Conservation (phyloP, 2,888 invertebrate genomes). For the Monoplex corrugatus region DNA sequence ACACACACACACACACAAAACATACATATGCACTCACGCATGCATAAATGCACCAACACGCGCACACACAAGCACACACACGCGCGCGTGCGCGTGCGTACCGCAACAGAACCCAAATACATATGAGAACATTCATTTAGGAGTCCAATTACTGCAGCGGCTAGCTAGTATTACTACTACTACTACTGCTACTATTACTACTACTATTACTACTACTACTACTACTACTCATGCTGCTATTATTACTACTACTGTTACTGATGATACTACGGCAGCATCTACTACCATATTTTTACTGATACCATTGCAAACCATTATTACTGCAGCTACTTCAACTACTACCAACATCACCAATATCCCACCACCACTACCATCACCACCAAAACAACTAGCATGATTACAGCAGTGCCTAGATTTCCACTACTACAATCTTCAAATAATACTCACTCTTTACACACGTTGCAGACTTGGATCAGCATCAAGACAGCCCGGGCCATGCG, state of each 20-base stretch:
- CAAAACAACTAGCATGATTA: neutral
- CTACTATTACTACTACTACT: neutral
- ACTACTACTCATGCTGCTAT: neutral
- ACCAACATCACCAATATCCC: neutral
- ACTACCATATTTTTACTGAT: neutral
- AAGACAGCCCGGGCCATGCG: conserved; percentile 73
- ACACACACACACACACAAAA: too few species aligned
- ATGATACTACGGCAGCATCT: neutral
- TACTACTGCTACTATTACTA: neutral
- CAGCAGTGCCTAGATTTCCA: too few species aligned
- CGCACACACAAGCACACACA: too few species aligned
- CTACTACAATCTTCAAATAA: neutral
- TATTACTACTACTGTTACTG: neutral
- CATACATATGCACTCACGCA: neutral
- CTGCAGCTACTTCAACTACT: neutral
- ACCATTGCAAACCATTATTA: neutral
- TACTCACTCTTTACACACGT: conserved; percentile 72
- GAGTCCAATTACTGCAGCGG: neutral
- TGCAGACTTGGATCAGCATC: conserved; percentile 74
- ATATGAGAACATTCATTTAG: neutral
- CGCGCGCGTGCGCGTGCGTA: too few species aligned
- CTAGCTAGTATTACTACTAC: neutral
- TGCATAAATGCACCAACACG: neutral
- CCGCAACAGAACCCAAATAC: too few species aligned
- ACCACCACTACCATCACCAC: neutral